Evolutionary conservation across 2,888 invertebrate genomes (phyloP).

Genomic region (Sepioteuthis lessoniana): DNA sequence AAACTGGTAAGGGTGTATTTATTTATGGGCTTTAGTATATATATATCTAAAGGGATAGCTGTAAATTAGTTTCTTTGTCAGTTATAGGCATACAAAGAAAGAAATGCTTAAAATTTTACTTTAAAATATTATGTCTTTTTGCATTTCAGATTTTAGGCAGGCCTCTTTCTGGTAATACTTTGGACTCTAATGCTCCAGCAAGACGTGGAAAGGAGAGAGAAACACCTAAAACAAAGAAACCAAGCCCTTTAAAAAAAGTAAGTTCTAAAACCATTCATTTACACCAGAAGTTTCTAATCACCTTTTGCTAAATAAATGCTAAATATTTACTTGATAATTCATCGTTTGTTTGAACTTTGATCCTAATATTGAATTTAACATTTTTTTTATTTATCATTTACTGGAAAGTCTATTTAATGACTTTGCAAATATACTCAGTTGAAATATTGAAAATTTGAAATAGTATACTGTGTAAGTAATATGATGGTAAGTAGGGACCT

Average conservation of each 20-base stretch:
- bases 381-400: neutral
- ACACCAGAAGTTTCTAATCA: too few species aligned
- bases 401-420: neutral
- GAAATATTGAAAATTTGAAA: too few species aligned
- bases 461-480: too few species aligned
- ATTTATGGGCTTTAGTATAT: too few species aligned
- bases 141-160: neutral
- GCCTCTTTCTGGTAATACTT: conserved; percentile 54
- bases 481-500: too few species aligned
- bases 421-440: neutral
- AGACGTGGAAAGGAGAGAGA: conserved; percentile 77
- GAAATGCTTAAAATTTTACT: too few species aligned
- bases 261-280: conserved; percentile 24
- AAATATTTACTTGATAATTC: neutral
- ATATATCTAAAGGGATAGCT: too few species aligned
- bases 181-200: conserved; percentile 74
- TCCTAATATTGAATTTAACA: neutral
- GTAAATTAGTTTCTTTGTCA: too few species aligned
- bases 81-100: too few species aligned
- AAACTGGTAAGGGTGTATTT: too few species aligned
- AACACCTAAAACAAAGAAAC: conserved; percentile 75
- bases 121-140: neutral
- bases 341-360: neutral
- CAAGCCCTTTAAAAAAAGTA: conserved; percentile 76
- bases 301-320: too few species aligned